Evolutionary conservation across 2,888 invertebrate species (phyloP), one percentile per base, ranked within the genome.

Genomic region (Psococerastis gibbosa): DNA sequence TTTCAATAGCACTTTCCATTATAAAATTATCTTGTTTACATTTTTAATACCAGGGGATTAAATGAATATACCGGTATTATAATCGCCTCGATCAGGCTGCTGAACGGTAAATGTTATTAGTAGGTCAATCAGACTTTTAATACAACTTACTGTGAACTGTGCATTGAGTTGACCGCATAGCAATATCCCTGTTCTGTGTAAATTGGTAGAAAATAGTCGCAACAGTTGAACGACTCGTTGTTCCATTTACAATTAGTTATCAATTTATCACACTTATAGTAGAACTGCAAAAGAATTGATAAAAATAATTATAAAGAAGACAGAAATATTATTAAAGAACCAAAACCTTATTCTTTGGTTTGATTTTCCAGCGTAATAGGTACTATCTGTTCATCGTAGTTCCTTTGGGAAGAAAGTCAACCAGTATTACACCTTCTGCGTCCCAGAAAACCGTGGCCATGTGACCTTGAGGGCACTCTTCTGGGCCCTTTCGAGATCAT

Each of bases 201-300:
- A 20, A 55, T 32, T 3, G 54, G 54, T 9, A 50, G 45, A 35
- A 56, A 55, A 38, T 52, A 47, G 11, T 49, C 43, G 35, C 56
- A 56, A 43, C 56, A 56, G 35, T 53, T 49, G 42, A 56, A 54
- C 3, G 50, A 47, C 23, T 45, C 42, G 2, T 48, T 49, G 18
- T 53, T 52, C 53, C 54, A 56, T 2, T 35, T 45, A 42, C 56
- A 56, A 5, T 50, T 43, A 1, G 45, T 49, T 3, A 56, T 43
- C n/a, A 55, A 38, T 17, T 52, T 48, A 9, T 45, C 35, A 35
- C 56, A 56, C 9, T 64, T 32, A 2, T 50, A 47, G 27, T 54
- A 43, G 51, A 67, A 69, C 64, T 64, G 44, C 23, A 45, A 41
- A 49, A 22, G 23, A 45, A 20, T 15, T 42, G 8, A 32, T 4